These are phyloP conservation scores for Erannis defoliaria DNA, from an alignment of 2,888 invertebrate species.

Conservation along the genomic window DNA sequence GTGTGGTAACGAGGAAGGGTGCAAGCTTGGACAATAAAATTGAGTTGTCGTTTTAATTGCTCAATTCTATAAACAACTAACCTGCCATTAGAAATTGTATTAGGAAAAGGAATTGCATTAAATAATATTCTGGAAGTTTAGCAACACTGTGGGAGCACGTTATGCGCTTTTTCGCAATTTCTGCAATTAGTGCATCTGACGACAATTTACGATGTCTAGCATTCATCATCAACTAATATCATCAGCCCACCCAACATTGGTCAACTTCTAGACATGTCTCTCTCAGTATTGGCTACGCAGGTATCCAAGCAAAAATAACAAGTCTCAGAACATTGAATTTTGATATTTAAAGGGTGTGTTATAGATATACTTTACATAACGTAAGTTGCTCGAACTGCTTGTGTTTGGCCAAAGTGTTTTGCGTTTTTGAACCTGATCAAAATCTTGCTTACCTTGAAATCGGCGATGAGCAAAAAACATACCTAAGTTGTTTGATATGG, in stretches of 20 bases:
- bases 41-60: constrained; percentile 67
- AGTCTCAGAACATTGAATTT: not conserved
- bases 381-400: not conserved
- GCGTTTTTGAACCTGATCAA: constrained; percentile 44
- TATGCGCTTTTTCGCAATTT: not conserved
- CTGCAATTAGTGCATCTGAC: too few species aligned
- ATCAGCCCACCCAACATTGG: too few species aligned
- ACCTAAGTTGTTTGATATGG: not conserved
- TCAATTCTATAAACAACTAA: constrained; percentile 54
- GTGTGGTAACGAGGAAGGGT: constrained; percentile 80
- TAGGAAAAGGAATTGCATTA: constrained; percentile 10
- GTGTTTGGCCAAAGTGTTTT: constrained; percentile 14
- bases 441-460: constrained; percentile 54
- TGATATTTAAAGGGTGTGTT: not conserved
- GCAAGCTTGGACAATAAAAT: constrained; percentile 72
- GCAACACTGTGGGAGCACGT: too few species aligned
- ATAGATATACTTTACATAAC: too few species aligned
- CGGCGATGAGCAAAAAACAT: not conserved
- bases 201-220: too few species aligned
- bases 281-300: too few species aligned
- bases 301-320: not conserved
- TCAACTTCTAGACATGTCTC: too few species aligned
- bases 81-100: constrained; percentile 41
- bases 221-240: too few species aligned
- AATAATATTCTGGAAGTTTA: not conserved